Evolutionary conservation across 2,113 vertebrate genomes (phyloP), one percentile per base, ranked within the genome.

Genomic region (Neolamprologus longior): DNA sequence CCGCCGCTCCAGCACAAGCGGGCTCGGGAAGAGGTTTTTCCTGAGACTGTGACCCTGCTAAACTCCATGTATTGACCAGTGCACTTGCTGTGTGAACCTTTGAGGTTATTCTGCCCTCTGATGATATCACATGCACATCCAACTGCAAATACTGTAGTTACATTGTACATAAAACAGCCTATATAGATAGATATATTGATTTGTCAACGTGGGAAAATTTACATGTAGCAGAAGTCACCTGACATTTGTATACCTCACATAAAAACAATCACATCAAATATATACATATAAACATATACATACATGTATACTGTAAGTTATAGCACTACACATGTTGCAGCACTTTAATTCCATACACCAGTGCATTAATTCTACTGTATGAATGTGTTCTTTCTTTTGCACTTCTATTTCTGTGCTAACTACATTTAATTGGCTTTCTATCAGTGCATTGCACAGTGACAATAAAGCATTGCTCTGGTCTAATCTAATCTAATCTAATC

Each of bases 1-100:
- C 40, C 2, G 2, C 24, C 2, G 1, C 14, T 47, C 24, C 24
- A 11, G 7, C 66, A 0, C n/a, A 24, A 42, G 37, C 3, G 0
- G n/a, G n/a, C 66, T 42, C 5, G 5, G n/a, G n/a, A 71, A 42
- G 66, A 71, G n/a, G 35, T 71, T 24, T 71, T 71, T 71, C 7
- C 66, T 71, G 35, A 71, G 37, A 42, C 35, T 71, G 66, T 42
- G 37, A 71, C 35, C 37, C 37, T 71, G 66, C 37, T 71, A 4
- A 42, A 71, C n/a, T 71, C 66, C 0, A 6, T 68, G 1, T 68
- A 21, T 40, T 68, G 35, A 24, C 11, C 63, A 35, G 61, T 35
- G 17, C 63, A 4, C 63, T 71, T 40, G 7, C 35, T 24, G 66
- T 40, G 19, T 71, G 66, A 71, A 71, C 35, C 66, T 71, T 0